A percentile compares a stretch with the other conserved stretches of the same genome.
These are phyloP conservation scores for Poecilia picta DNA, from an alignment of 2,797 vertebrate genomes.

Conservation along the genomic window DNA sequence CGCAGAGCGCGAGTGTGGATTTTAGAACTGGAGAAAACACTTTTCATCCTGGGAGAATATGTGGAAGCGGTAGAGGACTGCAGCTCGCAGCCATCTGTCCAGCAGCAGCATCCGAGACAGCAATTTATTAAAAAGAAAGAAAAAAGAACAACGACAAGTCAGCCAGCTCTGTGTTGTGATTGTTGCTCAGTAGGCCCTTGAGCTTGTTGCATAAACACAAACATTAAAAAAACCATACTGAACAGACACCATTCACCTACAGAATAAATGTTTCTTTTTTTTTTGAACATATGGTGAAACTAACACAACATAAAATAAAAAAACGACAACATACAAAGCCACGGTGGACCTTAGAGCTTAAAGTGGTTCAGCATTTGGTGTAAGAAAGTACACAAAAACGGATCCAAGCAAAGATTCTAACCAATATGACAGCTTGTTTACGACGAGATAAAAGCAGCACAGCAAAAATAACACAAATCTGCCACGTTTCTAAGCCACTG, in stretches of 20 bases:
- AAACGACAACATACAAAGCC: neutral
- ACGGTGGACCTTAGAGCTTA: neutral
- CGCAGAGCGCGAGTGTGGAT: neutral
- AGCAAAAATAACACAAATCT: slow-evolving; percentile 4
- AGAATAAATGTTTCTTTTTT: neutral
- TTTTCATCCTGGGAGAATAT: neutral
- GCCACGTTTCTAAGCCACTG: neutral
- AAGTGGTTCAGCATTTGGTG: neutral
- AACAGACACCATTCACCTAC: neutral
- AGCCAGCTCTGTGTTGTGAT: slow-evolving; percentile 2
- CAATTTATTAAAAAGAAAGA: neutral
- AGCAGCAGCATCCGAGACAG: neutral
- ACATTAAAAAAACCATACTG: neutral
- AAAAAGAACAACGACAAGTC: neutral
- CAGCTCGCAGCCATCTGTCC: slow-evolving; percentile 1
- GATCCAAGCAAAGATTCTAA: neutral
- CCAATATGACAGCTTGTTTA: neutral
- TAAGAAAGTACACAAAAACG: neutral
- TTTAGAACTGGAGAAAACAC: neutral
- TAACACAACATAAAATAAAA: neutral
- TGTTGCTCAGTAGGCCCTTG: neutral
- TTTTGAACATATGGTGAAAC: neutral
- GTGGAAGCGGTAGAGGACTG: neutral
- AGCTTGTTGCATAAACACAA: neutral
- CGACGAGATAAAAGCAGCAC: neutral